A percentile compares a stretch with the other conserved stretches of the same genome.
Evolutionary conservation across 1,140 invertebrate species (phyloP).

Genomic region (Chrysomallon squamiferum): DNA sequence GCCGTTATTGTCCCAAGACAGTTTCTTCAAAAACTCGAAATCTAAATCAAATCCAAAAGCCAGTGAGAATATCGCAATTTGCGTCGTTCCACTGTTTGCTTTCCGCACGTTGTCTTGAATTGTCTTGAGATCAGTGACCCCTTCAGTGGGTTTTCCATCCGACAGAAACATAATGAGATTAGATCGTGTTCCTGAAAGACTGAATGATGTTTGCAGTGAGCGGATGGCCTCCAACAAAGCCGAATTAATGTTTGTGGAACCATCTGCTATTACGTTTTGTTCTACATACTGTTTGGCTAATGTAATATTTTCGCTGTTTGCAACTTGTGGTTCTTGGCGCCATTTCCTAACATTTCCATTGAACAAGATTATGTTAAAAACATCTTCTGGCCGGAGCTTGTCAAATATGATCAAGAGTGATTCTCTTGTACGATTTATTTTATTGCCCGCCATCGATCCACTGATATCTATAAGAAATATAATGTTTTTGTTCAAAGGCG

Average conservation of each 20-base stretch:
- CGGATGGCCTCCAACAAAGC: slow-evolving; percentile 69
- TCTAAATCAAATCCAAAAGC: slow-evolving; percentile 76
- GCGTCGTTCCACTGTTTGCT: slow-evolving; percentile 28
- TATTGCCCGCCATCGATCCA: slow-evolving; percentile 74
- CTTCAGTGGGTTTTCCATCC: slow-evolving; percentile 75
- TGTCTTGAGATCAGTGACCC: slow-evolving; percentile 66
- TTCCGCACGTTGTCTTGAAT: slow-evolving; percentile 64
- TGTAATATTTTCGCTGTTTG: slow-evolving; percentile 7
- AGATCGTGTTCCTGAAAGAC: background rate
- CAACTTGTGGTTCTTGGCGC: slow-evolving; percentile 6
- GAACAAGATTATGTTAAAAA: slow-evolving; percentile 73
- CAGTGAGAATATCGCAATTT: slow-evolving; percentile 69
- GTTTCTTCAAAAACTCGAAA: slow-evolving; percentile 70
- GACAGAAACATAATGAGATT: slow-evolving; percentile 77
- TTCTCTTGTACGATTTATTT: slow-evolving; percentile 71
- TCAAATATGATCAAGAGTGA: slow-evolving; percentile 73
- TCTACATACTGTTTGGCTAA: slow-evolving; percentile 20
- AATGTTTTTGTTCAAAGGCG: slow-evolving; percentile 72
- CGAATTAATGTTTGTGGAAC: slow-evolving; percentile 69
- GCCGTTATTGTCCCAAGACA: slow-evolving; percentile 72
- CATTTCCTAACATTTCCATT: slow-evolving; percentile 60
- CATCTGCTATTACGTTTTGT: slow-evolving; percentile 13
- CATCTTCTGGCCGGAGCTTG: slow-evolving; percentile 70
- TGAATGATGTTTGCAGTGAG: no score
- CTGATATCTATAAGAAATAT: slow-evolving; percentile 77